Evolutionary conservation across 2,888 invertebrate species (phyloP).

Genomic region (Exocentrus adspersus): DNA sequence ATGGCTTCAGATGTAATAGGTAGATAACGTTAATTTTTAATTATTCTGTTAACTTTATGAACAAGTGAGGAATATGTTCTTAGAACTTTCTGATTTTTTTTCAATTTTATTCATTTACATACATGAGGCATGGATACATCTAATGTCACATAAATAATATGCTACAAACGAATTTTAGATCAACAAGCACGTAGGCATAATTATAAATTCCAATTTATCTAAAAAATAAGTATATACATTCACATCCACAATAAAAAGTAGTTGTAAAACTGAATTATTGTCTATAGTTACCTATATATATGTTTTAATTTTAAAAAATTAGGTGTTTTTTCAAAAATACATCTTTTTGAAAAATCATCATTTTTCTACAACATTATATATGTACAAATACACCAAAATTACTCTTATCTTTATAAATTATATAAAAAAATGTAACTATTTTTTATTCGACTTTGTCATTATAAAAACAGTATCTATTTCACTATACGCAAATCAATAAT

Average conservation of each 20-base stretch:
- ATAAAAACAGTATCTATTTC: slow-evolving; percentile 44
- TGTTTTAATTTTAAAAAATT: slow-evolving; percentile 20
- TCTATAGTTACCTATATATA: slow-evolving; percentile 31
- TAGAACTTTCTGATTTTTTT: background rate
- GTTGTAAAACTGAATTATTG: slow-evolving; percentile 29
- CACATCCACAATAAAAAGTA: slow-evolving; percentile 3
- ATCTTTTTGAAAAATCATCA: slow-evolving; percentile 42
- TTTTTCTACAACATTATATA: slow-evolving; percentile 45
- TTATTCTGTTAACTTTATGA: background rate
- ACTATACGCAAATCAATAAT: slow-evolving; percentile 42
- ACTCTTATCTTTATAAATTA: slow-evolving; percentile 59
- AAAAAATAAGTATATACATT: slow-evolving; percentile 16
- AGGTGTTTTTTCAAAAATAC: slow-evolving; percentile 42
- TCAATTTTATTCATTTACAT: slow-evolving; percentile 13
- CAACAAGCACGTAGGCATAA: slow-evolving; percentile 23
- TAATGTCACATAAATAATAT: slow-evolving; percentile 6
- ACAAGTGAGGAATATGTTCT: slow-evolving; percentile 11
- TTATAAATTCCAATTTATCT: slow-evolving; percentile 24
- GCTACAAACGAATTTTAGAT: slow-evolving; percentile 14
- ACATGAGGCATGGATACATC: slow-evolving; percentile 12
- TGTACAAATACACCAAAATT: slow-evolving; percentile 59
- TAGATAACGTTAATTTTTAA: background rate
- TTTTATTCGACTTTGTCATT: slow-evolving; percentile 47
- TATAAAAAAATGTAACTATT: slow-evolving; percentile 61
- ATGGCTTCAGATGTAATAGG: background rate